These are phyloP conservation scores for Andricus grossulariae DNA, from an alignment of 1,140 invertebrate genomes.

Conservation along the genomic window DNA sequence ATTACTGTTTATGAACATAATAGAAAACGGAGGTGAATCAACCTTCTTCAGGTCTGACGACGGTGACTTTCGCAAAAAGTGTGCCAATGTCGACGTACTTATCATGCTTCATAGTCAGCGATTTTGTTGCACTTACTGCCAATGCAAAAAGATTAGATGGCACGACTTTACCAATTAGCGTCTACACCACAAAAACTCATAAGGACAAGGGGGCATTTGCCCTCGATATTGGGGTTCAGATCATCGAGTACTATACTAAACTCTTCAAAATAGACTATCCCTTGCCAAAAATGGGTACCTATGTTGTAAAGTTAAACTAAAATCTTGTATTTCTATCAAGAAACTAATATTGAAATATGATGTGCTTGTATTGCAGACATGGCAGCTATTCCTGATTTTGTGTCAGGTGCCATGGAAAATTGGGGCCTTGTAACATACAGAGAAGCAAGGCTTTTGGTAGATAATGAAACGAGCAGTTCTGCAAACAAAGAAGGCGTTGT, in stretches of 20 bases:
- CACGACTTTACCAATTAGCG: slow-evolving; percentile 79
- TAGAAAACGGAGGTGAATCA: slow-evolving; percentile 66
- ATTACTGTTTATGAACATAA: not conserved
- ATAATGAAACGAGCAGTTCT: slow-evolving; percentile 81
- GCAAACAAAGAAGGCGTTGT: slow-evolving; percentile 87
- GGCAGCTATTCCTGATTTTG: slow-evolving; percentile 96
- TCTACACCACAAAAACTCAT: slow-evolving; percentile 85
- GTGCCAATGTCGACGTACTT: slow-evolving; percentile 95
- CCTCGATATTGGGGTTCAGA: slow-evolving; percentile 84
- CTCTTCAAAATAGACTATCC: slow-evolving; percentile 93
- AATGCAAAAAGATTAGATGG: slow-evolving; percentile 76
- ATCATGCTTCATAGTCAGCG: slow-evolving; percentile 92
- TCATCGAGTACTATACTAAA: slow-evolving; percentile 90
- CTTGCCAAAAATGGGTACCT: slow-evolving; percentile 86
- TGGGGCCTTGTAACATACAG: slow-evolving; percentile 92
- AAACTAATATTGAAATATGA: slow-evolving; percentile 23
- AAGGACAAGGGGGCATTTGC: slow-evolving; percentile 88
- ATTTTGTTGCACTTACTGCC: slow-evolving; percentile 83
- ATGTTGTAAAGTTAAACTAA: slow-evolving; percentile 36
- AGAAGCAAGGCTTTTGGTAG: slow-evolving; percentile 88
- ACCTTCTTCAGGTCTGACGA: slow-evolving; percentile 71
- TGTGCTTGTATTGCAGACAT: slow-evolving; percentile 80
- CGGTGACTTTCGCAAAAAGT: slow-evolving; percentile 85
- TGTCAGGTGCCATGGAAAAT: slow-evolving; percentile 96
- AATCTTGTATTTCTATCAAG: not conserved